A percentile compares a stretch with the other conserved stretches of the same genome.
Conservation (phyloP, 1,140 invertebrate species). For the Steinernema feltiae region DNA sequence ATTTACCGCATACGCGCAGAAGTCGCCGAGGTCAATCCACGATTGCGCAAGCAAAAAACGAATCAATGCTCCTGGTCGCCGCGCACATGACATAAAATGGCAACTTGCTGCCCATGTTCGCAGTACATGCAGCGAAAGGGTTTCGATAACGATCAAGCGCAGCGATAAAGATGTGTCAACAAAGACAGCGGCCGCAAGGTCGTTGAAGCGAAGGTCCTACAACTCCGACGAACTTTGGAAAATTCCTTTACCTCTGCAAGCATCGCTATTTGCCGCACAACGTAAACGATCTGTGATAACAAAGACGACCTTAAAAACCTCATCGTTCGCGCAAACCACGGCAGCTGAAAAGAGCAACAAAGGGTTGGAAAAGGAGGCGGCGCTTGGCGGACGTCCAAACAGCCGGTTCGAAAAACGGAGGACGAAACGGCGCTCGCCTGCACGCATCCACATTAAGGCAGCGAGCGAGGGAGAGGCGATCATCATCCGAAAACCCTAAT, state of each 20-base stretch:
- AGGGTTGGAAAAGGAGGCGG: constrained; percentile 1
- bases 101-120: background rate
- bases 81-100: background rate
- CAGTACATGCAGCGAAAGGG: background rate
- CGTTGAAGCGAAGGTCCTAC: background rate
- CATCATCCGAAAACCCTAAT: background rate
- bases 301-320: constrained; percentile 15
- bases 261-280: background rate
- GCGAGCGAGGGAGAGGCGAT: background rate
- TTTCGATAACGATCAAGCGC: background rate
- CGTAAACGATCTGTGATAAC: constrained; percentile 6
- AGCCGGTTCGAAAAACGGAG: constrained; percentile 7
- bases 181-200: background rate
- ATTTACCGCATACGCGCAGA: background rate
- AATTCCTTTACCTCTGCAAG: background rate
- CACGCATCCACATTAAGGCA: background rate
- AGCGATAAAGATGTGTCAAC: constrained; percentile 14
- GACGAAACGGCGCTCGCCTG: background rate
- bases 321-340: background rate
- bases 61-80: background rate
- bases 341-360: constrained; percentile 15
- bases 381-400: constrained; percentile 10
- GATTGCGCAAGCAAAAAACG: background rate
- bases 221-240: background rate
- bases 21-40: constrained; percentile 10